phyloP scores from a whole-genome alignment of 2,888 invertebrate genomes.

The Adela reaumurella region DNA sequence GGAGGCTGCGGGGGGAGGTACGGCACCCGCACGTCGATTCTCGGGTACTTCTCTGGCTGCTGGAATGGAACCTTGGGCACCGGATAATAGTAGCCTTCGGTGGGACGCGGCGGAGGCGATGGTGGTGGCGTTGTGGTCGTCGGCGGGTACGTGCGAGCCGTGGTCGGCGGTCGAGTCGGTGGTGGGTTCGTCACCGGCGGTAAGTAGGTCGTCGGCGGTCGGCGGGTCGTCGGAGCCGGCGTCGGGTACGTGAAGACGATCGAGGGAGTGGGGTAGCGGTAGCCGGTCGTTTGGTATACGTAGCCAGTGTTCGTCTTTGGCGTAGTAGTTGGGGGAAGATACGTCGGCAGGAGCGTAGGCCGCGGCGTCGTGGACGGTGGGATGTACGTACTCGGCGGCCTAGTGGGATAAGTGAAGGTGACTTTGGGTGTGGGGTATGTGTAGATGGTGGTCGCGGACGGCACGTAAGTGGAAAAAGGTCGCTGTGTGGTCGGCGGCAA shows the following conservation, averaged over 20 bases:
- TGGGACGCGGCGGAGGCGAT: slow-evolving; percentile 15
- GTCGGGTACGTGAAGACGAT: slow-evolving; percentile 12
- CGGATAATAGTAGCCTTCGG: slow-evolving; percentile 26
- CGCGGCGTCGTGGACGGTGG: slow-evolving; percentile 5
- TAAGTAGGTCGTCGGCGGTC: too few relatives aligned
- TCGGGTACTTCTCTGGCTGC: slow-evolving; percentile 7
- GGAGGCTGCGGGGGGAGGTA: slow-evolving; percentile 2
- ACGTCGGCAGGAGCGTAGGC: slow-evolving; percentile 13
- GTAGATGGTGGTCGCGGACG: slow-evolving; percentile 24
- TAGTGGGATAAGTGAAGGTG: slow-evolving; percentile 20
- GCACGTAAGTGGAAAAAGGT: slow-evolving; percentile 10
- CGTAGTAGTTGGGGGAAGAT: slow-evolving; percentile 5
- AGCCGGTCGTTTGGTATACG: slow-evolving; percentile 15
- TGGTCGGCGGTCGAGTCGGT: slow-evolving; percentile 8
- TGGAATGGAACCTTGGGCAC: slow-evolving; percentile 24
- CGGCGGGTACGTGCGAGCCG: slow-evolving; percentile 2
- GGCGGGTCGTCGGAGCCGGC: too few relatives aligned
- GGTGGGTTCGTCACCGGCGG: slow-evolving; percentile 1
- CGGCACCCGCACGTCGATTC: slow-evolving; percentile 1
- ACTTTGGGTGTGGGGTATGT: slow-evolving; percentile 22
- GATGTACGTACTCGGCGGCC: slow-evolving; percentile 8
- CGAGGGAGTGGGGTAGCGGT: slow-evolving; percentile 13
- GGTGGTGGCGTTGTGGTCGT: slow-evolving; percentile 6
- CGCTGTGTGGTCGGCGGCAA: slow-evolving; percentile 7
- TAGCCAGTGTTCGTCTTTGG: too few relatives aligned